Evolutionary conservation across 2,888 invertebrate species (phyloP).

Genomic region (Ophonus ardosiacus): DNA sequence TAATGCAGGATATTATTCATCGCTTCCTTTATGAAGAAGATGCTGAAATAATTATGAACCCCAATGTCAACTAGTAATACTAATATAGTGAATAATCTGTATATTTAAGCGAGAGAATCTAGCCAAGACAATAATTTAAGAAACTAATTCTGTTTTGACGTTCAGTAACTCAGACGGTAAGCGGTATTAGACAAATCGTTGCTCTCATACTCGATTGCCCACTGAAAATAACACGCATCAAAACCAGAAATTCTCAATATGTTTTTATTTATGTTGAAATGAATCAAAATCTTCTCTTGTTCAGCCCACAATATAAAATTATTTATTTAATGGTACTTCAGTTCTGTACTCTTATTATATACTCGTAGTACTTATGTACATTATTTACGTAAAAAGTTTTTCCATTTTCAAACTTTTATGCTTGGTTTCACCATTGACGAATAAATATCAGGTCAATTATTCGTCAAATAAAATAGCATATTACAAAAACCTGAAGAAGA

Average conservation of each 20-base stretch:
- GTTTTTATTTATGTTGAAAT: conserved; percentile 23
- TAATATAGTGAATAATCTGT: conserved; percentile 49
- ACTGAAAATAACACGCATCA: conserved; percentile 35
- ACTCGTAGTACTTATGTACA: too few relatives aligned
- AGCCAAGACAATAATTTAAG: conserved; percentile 57
- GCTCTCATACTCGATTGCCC: conserved; percentile 38
- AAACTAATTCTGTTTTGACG: conserved; percentile 63
- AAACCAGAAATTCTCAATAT: conserved; percentile 22
- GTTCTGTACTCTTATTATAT: too few relatives aligned
- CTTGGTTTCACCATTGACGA: too few relatives aligned
- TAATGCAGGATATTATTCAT: conserved; percentile 36
- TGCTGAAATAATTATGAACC: conserved; percentile 55
- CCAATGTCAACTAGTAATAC: conserved; percentile 47
- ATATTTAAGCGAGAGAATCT: conserved; percentile 48
- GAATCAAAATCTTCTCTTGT: too few relatives aligned
- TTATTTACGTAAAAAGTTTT: too few relatives aligned
- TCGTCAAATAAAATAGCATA: too few relatives aligned
- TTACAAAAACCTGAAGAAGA: too few relatives aligned
- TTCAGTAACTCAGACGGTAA: conserved; percentile 34
- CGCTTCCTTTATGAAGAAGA: conserved; percentile 39
- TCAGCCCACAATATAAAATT: too few relatives aligned
- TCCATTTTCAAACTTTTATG: too few relatives aligned
- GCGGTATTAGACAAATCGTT: conserved; percentile 56
- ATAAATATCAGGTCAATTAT: too few relatives aligned
- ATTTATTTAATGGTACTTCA: too few relatives aligned